Evolutionary conservation across 1,140 invertebrate species (phyloP).

Genomic region (Drosophila tropicalis): DNA sequence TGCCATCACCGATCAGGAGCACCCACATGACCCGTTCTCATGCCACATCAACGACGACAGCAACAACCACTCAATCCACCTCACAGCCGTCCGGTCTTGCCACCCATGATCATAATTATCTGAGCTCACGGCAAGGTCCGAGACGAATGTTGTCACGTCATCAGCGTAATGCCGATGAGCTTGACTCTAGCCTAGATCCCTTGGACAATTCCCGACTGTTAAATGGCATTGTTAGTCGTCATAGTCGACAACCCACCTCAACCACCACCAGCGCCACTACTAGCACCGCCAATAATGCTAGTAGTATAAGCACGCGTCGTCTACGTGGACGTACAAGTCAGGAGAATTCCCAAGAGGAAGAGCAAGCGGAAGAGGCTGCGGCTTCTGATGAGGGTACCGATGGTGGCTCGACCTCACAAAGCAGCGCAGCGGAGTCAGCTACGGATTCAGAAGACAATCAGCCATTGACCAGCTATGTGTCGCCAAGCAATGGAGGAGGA

Average conservation of each 20-base stretch:
- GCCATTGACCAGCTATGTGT: slow-evolving; percentile 83
- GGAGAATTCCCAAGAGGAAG: slow-evolving; percentile 61
- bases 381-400: slow-evolving; percentile 75
- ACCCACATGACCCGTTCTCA: slow-evolving; percentile 79
- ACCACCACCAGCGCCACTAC: slow-evolving; percentile 58
- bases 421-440: slow-evolving; percentile 56
- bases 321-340: slow-evolving; percentile 66
- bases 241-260: slow-evolving; percentile 65
- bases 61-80: slow-evolving; percentile 27
- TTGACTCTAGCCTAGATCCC: slow-evolving; percentile 77
- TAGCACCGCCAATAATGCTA: slow-evolving; percentile 11
- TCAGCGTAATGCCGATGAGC: slow-evolving; percentile 79
- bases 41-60: slow-evolving; percentile 72
- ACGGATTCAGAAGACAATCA: slow-evolving; percentile 84
- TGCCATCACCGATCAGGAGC: slow-evolving; percentile 47
- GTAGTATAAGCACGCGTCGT: slow-evolving; percentile 57
- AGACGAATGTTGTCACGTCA: slow-evolving; percentile 76
- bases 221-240: slow-evolving; percentile 40
- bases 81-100: slow-evolving; percentile 40
- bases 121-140: slow-evolving; percentile 57
- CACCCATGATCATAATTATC: slow-evolving; percentile 79
- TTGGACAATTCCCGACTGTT: slow-evolving; percentile 55
- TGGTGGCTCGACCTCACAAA: slow-evolving; percentile 68
- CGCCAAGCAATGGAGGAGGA: slow-evolving; percentile 52
- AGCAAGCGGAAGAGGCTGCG: slow-evolving; percentile 57